Percentiles rank a stretch among this genome's conserved stretches.
Conservation (phyloP, 2,113 vertebrate genomes). For the Heterotis niloticus region DNA sequence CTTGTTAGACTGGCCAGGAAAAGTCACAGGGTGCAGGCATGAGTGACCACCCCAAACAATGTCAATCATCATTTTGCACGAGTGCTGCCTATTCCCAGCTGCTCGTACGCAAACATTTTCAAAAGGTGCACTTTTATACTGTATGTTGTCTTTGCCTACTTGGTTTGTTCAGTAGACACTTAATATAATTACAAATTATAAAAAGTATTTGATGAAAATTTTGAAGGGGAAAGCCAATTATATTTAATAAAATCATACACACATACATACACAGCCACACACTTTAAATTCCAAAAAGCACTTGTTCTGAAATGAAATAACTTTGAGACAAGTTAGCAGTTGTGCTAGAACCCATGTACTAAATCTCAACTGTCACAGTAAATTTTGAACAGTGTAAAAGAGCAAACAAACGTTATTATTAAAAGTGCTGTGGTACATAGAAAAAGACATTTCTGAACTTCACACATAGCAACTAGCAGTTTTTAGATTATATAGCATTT, state of each 20-base stretch:
- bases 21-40: not conserved
- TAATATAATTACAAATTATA: not conserved
- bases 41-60: not conserved
- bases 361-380: not conserved
- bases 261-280: not conserved
- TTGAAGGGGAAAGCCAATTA: not conserved
- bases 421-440: not conserved
- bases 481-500: not conserved
- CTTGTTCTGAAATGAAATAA: no score
- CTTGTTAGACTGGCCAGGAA: not conserved
- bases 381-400: not conserved
- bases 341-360: no score
- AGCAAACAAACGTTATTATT: not conserved
- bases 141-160: not conserved
- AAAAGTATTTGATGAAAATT: not conserved
- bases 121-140: not conserved
- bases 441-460: not conserved
- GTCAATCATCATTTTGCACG: not conserved
- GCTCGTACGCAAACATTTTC: not conserved
- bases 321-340: no score
- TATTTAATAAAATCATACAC: not conserved
- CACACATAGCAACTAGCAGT: not conserved
- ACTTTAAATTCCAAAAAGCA: no score
- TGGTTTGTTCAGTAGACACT: not conserved
- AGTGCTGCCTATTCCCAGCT: not conserved